Conservation (phyloP, 2,888 invertebrate species). For the Cerceris ruficornis region DNA sequence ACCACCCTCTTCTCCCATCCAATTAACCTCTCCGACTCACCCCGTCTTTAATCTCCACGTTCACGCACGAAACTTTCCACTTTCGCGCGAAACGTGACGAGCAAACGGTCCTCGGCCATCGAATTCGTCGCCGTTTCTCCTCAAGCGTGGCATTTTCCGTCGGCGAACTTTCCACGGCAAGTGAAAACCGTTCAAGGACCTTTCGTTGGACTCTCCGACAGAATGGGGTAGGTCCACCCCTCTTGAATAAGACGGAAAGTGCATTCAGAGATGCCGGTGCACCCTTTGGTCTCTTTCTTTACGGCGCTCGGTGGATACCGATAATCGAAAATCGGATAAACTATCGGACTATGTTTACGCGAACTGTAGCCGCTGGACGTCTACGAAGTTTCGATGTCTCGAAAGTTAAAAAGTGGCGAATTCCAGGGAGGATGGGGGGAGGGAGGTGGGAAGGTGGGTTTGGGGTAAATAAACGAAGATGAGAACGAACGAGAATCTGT, state of each 20-base stretch:
- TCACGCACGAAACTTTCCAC: slow-evolving; percentile 39
- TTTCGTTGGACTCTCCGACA: neutral
- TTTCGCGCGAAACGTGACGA: slow-evolving; percentile 34
- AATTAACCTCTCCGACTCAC: no score
- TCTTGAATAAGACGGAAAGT: neutral
- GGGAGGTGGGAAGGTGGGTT: no score
- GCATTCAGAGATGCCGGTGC: no score
- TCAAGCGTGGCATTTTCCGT: neutral
- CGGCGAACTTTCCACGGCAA: neutral
- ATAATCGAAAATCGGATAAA: slow-evolving; percentile 46
- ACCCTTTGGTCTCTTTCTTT: no score
- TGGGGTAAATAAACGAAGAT: slow-evolving; percentile 21
- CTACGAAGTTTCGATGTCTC: slow-evolving; percentile 43
- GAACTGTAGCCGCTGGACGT: slow-evolving; percentile 23
- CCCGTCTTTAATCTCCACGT: neutral
- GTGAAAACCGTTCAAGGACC: slow-evolving; percentile 17
- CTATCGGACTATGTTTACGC: slow-evolving; percentile 10
- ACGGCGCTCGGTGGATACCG: neutral
- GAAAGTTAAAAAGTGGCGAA: slow-evolving; percentile 21
- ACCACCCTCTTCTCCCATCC: no score
- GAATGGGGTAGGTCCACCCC: neutral
- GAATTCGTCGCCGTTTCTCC: neutral
- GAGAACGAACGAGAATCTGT: slow-evolving; percentile 16
- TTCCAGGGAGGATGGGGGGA: neutral
- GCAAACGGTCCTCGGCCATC: neutral